Conservation (phyloP, 2,797 vertebrate genomes). For the Gephyroberyx darwinii region DNA sequence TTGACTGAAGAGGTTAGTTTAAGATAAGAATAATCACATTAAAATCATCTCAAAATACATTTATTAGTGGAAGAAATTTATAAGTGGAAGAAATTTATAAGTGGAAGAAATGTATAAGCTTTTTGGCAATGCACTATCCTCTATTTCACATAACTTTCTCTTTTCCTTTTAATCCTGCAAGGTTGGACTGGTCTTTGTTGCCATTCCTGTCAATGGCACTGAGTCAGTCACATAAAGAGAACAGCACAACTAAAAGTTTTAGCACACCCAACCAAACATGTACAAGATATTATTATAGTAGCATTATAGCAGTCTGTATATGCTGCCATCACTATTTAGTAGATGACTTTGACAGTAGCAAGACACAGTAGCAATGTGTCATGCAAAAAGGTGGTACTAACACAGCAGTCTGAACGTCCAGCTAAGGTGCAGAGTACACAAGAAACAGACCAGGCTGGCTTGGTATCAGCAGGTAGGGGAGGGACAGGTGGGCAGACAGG, state of each 20-base stretch:
- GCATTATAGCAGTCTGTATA: neutral
- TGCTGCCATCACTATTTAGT: neutral
- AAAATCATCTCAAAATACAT: too few species aligned
- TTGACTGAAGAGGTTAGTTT: too few species aligned
- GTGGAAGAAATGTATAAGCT: too few species aligned
- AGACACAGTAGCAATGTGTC: conserved; percentile 18
- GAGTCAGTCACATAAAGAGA: neutral
- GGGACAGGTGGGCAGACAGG: too few species aligned
- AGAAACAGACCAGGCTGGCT: too few species aligned
- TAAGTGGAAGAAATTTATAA: too few species aligned
- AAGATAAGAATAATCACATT: too few species aligned
- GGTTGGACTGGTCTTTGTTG: conserved; percentile 32
- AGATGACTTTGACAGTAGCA: too few species aligned
- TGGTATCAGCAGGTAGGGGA: too few species aligned
- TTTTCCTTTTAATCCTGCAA: conserved; percentile 41
- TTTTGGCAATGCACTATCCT: conserved; percentile 28
- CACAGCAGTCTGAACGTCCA: conserved; percentile 12
- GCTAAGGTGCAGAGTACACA: too few species aligned
- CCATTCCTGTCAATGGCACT: conserved; percentile 28
- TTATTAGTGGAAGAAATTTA: too few species aligned
- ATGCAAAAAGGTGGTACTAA: conserved; percentile 16
- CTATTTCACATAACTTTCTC: conserved; percentile 22
- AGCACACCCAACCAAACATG: neutral
- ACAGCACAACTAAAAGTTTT: neutral
- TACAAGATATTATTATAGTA: neutral